Percentiles rank a stretch among this genome's conserved stretches.
phyloP scores from a whole-genome alignment of 2,888 invertebrate species.

The Aelia acuminata region DNA sequence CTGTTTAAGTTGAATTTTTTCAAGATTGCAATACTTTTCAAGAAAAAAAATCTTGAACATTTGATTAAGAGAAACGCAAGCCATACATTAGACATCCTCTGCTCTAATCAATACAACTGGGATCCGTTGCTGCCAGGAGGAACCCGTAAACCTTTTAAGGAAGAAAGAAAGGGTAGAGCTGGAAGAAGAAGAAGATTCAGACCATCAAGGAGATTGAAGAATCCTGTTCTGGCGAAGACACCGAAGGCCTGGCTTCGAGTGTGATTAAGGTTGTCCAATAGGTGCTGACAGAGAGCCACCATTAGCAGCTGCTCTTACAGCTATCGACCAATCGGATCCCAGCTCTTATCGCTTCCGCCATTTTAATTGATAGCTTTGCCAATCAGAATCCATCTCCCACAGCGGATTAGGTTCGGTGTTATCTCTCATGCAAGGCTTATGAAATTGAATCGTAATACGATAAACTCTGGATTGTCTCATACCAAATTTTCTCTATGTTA shows the following conservation, averaged over 20 bases:
- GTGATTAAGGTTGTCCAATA: neutral
- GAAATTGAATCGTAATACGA: too few species aligned
- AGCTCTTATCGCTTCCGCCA: neutral
- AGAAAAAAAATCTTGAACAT: too few species aligned
- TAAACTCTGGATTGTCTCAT: too few species aligned
- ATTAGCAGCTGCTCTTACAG: neutral
- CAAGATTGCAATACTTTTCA: too few species aligned
- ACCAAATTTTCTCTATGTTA: too few species aligned
- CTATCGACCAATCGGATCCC: constrained; percentile 12
- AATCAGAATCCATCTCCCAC: neutral
- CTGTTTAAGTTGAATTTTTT: too few species aligned
- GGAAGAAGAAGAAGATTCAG: neutral
- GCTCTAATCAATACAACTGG: neutral
- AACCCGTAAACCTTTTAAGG: neutral
- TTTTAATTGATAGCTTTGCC: neutral
- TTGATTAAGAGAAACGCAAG: neutral
- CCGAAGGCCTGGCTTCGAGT: neutral
- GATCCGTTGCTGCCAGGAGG: neutral
- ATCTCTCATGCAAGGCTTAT: too few species aligned
- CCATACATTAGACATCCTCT: neutral
- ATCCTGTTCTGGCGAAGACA: neutral
- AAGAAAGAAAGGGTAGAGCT: neutral
- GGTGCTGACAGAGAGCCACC: neutral
- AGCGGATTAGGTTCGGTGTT: too few species aligned
- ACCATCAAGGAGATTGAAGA: neutral